phyloP scores from a whole-genome alignment of 1,140 invertebrate genomes.

The Formica selysi region DNA sequence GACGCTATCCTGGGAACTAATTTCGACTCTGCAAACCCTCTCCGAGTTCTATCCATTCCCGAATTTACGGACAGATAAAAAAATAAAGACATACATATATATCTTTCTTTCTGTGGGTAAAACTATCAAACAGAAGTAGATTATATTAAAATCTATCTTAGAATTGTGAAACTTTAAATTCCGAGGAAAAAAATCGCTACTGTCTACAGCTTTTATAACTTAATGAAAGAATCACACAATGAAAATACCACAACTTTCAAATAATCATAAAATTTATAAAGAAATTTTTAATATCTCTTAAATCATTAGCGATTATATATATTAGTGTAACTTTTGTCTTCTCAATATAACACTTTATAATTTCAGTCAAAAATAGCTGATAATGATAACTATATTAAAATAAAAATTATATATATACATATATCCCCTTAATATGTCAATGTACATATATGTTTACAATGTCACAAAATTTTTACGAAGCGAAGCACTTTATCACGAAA shows the following conservation, averaged over 20 bases:
- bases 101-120: background rate
- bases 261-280: background rate
- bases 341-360: background rate
- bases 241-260: background rate
- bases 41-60: background rate
- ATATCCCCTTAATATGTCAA: background rate
- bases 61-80: conserved; percentile 42
- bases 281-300: background rate
- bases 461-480: background rate
- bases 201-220: background rate
- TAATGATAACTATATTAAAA: background rate
- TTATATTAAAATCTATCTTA: conserved; percentile 58
- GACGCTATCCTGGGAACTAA: conserved; percentile 46
- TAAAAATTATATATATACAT: background rate
- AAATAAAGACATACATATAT: conserved; percentile 17
- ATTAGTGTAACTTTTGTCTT: background rate
- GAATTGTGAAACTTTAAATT: conserved; percentile 27
- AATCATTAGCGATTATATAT: background rate
- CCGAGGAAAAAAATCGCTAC: too few relatives aligned
- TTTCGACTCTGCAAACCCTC: conserved; percentile 37
- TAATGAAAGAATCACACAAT: background rate
- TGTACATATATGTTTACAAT: background rate
- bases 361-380: background rate
- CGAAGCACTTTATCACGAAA: background rate
- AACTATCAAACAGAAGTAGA: background rate